These are phyloP conservation scores for Bilobella aurantiaca DNA, from an alignment of 1,140 invertebrate species.

Conservation along the genomic window DNA sequence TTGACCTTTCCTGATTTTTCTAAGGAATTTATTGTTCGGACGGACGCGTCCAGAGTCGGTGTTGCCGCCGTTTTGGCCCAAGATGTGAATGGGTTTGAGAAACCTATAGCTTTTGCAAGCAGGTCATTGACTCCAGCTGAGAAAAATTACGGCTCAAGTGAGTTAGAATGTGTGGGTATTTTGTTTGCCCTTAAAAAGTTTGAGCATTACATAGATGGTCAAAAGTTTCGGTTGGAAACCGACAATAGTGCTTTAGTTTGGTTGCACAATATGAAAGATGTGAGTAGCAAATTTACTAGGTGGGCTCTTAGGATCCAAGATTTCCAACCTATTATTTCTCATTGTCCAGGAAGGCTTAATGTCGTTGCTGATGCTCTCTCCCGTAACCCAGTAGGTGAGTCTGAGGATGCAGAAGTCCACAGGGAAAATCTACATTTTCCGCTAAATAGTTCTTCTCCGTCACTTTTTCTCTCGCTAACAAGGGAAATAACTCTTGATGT, in stretches of 20 bases:
- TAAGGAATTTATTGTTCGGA: too few species aligned
- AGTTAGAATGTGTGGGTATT: too few species aligned
- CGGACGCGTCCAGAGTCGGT: too few species aligned
- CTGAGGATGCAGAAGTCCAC: not conserved
- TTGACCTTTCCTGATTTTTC: too few species aligned
- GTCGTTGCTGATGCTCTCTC: constrained; percentile 19
- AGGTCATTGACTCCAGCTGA: too few species aligned
- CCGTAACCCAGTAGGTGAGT: constrained; percentile 15
- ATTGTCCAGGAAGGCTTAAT: too few species aligned
- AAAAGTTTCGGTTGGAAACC: constrained; percentile 43
- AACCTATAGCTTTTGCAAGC: too few species aligned
- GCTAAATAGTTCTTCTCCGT: not conserved
- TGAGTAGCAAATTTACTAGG: constrained; percentile 39
- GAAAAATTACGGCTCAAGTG: too few species aligned
- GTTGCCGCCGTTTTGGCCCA: too few species aligned
- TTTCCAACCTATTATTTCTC: too few species aligned
- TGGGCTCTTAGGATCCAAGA: constrained; percentile 45
- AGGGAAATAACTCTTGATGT: not conserved
- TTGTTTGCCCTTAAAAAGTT: too few species aligned
- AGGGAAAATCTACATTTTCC: not conserved
- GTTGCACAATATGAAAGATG: constrained; percentile 40
- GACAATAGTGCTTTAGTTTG: constrained; percentile 44
- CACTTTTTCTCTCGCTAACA: not conserved
- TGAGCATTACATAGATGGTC: constrained; percentile 43
- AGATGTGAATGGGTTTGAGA: too few species aligned